These are phyloP conservation scores for Leucophenga maculata DNA, from an alignment of 2,888 invertebrate genomes.

Conservation along the genomic window DNA sequence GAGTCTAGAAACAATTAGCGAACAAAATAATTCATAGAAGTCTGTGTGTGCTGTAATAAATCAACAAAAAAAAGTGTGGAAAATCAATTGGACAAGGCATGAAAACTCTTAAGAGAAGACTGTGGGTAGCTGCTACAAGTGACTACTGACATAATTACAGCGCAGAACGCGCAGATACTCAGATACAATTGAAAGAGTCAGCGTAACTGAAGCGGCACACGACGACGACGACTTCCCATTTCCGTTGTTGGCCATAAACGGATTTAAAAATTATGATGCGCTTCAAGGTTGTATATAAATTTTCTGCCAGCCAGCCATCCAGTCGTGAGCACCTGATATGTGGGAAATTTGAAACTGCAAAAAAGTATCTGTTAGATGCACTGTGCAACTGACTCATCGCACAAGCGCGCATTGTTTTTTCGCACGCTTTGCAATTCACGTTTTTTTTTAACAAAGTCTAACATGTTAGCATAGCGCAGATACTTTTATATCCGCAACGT, in stretches of 20 bases:
- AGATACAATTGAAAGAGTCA: too few relatives aligned
- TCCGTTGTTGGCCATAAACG: not conserved
- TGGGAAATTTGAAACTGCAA: slow-evolving; percentile 1
- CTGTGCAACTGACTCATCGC: slow-evolving; percentile 11
- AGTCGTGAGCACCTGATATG: slow-evolving; percentile 2
- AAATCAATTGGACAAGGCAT: slow-evolving; percentile 5
- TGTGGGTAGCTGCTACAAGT: not conserved
- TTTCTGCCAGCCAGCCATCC: not conserved
- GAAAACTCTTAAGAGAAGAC: not conserved
- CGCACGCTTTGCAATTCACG: slow-evolving; percentile 8
- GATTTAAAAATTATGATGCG: not conserved
- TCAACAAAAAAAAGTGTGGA: not conserved
- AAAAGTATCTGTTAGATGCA: slow-evolving; percentile 12
- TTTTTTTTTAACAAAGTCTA: not conserved
- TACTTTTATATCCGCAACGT: not conserved
- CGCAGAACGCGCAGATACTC: not conserved
- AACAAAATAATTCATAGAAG: not conserved
- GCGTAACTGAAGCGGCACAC: not conserved
- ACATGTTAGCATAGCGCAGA: too few relatives aligned
- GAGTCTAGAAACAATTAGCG: not conserved
- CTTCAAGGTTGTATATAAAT: slow-evolving; percentile 16
- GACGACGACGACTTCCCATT: not conserved
- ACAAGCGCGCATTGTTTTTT: not conserved
- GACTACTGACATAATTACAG: not conserved
- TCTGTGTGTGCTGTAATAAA: slow-evolving; percentile 13